These are phyloP conservation scores for Stichopus chloronotus DNA, from an alignment of 35 echinoderm and acorn worm genomes.

Conservation along the genomic window DNA sequence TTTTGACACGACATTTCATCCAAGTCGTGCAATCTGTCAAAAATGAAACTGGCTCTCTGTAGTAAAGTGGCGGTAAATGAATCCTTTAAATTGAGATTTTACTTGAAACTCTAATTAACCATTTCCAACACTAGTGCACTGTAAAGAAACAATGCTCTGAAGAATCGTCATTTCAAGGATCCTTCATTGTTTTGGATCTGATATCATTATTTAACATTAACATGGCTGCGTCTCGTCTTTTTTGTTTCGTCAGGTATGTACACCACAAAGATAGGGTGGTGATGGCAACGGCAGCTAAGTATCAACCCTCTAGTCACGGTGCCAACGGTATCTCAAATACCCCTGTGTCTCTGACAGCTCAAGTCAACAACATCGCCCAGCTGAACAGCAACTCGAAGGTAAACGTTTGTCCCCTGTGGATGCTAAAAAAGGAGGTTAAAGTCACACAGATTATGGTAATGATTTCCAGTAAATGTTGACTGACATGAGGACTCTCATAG, in stretches of 20 bases:
- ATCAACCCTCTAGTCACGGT: slow-evolving; percentile 51
- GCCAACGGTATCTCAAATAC: slow-evolving; percentile 49
- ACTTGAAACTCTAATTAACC: no score
- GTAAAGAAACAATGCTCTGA: no score
- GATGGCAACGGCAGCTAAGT: slow-evolving; percentile 54
- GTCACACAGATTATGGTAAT: neutral
- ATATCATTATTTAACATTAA: no score
- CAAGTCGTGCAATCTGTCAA: no score
- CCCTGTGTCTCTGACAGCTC: slow-evolving; percentile 30
- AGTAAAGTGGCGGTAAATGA: no score
- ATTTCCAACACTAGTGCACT: no score
- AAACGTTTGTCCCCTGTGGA: neutral
- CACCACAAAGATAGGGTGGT: slow-evolving; percentile 51
- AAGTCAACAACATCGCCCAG: slow-evolving; percentile 21
- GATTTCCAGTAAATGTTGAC: neutral
- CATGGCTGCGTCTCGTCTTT: neutral
- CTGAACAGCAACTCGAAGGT: slow-evolving; percentile 50
- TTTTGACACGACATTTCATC: no score
- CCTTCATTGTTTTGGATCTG: no score
- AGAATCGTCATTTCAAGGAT: no score
- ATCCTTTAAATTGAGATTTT: no score
- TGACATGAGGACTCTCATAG: no score
- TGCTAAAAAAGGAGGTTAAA: neutral
- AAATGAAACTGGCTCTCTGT: no score
- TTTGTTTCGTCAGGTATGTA: slow-evolving; percentile 28